Base-by-base conservation (phyloP, 2,113 vertebrate species). In the Notothenia coriiceps region DNA sequence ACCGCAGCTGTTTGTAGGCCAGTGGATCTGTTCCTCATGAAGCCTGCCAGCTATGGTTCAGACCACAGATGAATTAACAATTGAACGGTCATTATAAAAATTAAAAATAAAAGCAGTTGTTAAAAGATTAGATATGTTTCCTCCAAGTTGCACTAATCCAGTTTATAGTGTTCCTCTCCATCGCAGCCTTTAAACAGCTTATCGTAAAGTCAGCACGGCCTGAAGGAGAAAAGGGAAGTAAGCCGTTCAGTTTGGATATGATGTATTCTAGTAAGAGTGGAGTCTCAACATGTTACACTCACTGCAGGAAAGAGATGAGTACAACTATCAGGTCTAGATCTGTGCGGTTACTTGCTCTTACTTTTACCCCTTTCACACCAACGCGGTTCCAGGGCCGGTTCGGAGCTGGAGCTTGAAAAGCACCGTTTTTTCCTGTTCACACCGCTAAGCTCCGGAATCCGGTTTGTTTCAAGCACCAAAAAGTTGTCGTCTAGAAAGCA, bases 1-100 rank as follows among this genome's bases (percentile, higher is more conserved):
- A 69, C 76, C 67, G 55, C 82, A 87, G 82, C 81, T 88, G 88
- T 85, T 90, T 79, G 68, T 74, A 49, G 88, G 75, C 50, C 80
- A 84, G 77, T 73, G 76, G 80, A 81, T 84, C 70, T 65, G 74
- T 43, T 87, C 81, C 66, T 71, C 56, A 57, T 46, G 52, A 76
- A 78, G 79, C 61, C 82, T 85, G 33, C 46, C 50, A 76, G 76
- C 84, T 61, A 35, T 64, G 76, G 67, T 81, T 86, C 51, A 1
- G 43, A 60, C 46, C 51, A 20, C 29, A 62, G 60, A 52, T 63
- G 62, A 44, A 40, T 82, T 86, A 77, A 84, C 52, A 52, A 66
- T 55, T 74, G 33, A 72, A 77, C 73, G 18, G 29, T 65, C 51
- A 61, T 65, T 79, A 13, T 55, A 44, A 50, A 57, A 60, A 51